Evolutionary conservation across 2,113 vertebrate species (phyloP).

Genomic region (Myotis yumanensis): DNA sequence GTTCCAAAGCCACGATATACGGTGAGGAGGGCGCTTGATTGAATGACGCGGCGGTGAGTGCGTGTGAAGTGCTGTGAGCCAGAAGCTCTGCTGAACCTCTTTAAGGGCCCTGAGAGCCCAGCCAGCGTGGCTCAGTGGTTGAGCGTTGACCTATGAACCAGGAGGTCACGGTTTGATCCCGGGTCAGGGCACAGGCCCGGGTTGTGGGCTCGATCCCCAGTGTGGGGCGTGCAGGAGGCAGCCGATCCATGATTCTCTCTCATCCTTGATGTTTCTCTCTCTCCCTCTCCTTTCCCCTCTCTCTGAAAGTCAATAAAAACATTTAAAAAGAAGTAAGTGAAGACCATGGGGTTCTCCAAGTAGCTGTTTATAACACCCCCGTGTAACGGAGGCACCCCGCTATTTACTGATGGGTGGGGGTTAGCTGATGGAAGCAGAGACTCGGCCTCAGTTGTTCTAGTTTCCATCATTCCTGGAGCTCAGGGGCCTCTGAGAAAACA

Average conservation of each 20-base stretch:
- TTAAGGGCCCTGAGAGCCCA: no score
- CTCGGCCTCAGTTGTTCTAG: not conserved
- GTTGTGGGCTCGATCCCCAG: no score
- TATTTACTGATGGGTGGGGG: rapidly evolving
- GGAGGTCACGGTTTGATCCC: no score
- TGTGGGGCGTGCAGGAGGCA: no score
- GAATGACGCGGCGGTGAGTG: rapidly evolving
- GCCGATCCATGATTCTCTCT: no score
- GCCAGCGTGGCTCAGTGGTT: no score
- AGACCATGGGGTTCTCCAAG: not conserved
- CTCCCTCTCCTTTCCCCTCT: no score
- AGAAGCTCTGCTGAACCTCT: not conserved
- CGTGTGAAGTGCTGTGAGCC: rapidly evolving
- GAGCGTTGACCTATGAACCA: no score
- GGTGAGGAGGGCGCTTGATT: slow-evolving; percentile 51
- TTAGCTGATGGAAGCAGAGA: not conserved
- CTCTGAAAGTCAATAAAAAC: no score
- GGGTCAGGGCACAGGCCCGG: no score
- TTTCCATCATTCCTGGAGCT: not conserved
- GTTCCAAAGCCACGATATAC: not conserved
- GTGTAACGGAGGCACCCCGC: rapidly evolving
- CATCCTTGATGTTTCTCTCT: no score
- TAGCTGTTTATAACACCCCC: rapidly evolving
- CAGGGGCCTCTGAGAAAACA: not conserved
- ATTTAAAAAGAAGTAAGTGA: no score